Conservation (phyloP, 2,888 invertebrate species). For the Harpagoxenus sublaevis region DNA sequence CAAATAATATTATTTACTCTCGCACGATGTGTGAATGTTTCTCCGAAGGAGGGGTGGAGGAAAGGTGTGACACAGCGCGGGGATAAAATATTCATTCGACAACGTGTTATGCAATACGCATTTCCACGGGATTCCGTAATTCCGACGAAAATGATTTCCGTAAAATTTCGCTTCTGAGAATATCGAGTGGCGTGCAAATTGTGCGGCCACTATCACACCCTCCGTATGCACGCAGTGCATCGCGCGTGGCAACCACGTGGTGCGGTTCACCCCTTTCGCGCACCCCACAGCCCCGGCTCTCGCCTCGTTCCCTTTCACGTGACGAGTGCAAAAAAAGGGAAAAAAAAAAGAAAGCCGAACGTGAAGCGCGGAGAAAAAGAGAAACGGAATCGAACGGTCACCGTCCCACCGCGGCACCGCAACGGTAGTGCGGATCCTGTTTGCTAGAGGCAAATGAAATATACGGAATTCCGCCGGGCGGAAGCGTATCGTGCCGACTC, state of each 20-base stretch:
- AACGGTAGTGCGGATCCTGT: conserved; percentile 63
- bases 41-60: not conserved
- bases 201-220: conserved; percentile 19
- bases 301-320: conserved; percentile 51
- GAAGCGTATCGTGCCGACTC: conserved; percentile 66
- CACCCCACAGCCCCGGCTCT: conserved; percentile 43
- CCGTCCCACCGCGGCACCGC: conserved; percentile 53
- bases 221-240: conserved; percentile 27
- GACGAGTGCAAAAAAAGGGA: conserved; percentile 50
- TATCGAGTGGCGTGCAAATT: conserved; percentile 37
- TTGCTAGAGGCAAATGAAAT: conserved; percentile 71
- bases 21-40: not conserved
- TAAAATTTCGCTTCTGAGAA: conserved; percentile 46
- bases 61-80: not conserved
- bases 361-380: conserved; percentile 43
- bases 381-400: conserved; percentile 43
- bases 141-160: conserved; percentile 20
- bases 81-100: conserved; percentile 40
- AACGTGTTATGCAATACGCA: not conserved
- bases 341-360: conserved; percentile 58
- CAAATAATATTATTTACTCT: conserved; percentile 15
- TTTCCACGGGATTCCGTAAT: conserved; percentile 2
- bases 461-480: conserved; percentile 71
- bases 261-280: conserved; percentile 69
- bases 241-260: conserved; percentile 73